Conservation (phyloP, 2,113 vertebrate species). For the Glaucidium brasilianum region DNA sequence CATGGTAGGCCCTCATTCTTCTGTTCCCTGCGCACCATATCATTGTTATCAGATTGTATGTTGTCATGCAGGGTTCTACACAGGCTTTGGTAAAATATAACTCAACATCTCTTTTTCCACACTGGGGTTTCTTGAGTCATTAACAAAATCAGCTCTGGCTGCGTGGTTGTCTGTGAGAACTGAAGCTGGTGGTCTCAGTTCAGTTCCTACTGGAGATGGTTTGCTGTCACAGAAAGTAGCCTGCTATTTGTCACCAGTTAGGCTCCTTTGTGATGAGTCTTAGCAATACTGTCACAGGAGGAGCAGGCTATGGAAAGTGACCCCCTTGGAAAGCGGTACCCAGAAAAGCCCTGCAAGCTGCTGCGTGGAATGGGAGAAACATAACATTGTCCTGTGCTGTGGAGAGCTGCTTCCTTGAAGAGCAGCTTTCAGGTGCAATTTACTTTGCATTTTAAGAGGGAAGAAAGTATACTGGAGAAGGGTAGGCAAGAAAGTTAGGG, state of each 20-base stretch:
- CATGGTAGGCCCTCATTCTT: neutral
- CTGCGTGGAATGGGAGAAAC: neutral
- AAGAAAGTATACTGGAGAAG: neutral
- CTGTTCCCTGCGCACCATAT: neutral
- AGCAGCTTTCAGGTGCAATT: neutral
- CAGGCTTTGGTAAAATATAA: neutral
- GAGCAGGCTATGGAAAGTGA: neutral
- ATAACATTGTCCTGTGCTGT: neutral
- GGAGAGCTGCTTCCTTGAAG: neutral
- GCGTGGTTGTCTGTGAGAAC: neutral
- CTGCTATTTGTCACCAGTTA: neutral
- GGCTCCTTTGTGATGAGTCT: neutral
- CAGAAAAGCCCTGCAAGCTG: neutral
- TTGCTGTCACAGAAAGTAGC: neutral
- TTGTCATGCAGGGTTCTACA: neutral
- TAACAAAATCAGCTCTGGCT: constrained; percentile 9
- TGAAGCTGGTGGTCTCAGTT: neutral
- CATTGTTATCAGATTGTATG: neutral
- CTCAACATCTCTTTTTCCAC: neutral
- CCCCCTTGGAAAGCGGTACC: neutral
- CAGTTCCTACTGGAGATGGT: neutral
- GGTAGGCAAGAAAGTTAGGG: neutral
- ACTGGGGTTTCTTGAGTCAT: neutral
- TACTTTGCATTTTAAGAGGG: neutral
- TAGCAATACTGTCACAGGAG: neutral